A percentile compares a stretch with the other conserved stretches of the same genome.
Evolutionary conservation across 1,140 invertebrate species (phyloP).

Genomic region (Drosophila seguyi): DNA sequence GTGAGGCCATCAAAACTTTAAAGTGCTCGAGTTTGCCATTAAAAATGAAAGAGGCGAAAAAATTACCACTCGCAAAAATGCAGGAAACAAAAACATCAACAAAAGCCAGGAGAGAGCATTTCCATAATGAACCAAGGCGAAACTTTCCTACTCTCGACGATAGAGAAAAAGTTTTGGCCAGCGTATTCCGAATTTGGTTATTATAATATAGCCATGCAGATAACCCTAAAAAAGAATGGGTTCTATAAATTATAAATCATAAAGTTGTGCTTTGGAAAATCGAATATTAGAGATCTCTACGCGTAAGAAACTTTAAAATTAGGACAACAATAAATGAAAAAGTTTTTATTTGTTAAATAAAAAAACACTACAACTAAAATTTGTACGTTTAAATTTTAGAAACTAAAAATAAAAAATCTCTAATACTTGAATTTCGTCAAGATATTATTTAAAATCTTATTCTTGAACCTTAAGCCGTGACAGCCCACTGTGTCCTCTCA

Average conservation of each 20-base stretch:
- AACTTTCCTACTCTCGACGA: constrained; percentile 31
- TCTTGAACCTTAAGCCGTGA: background rate
- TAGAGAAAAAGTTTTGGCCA: constrained; percentile 17
- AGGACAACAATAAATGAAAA: too few species aligned
- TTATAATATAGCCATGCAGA: constrained; percentile 8
- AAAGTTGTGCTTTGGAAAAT: background rate
- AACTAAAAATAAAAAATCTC: background rate
- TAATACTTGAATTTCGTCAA: too few species aligned
- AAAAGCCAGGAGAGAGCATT: constrained; percentile 23
- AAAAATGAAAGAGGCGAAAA: constrained; percentile 40
- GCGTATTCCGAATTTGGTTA: constrained; percentile 9
- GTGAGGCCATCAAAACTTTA: constrained; percentile 69
- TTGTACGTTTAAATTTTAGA: too few species aligned
- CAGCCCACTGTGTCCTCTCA: background rate
- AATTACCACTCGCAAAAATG: constrained; percentile 29
- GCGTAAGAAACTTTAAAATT: too few species aligned
- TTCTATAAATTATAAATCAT: background rate
- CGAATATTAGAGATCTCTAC: background rate
- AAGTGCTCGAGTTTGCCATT: constrained; percentile 60
- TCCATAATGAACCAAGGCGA: constrained; percentile 36
- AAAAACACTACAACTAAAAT: background rate
- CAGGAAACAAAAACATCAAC: constrained; percentile 40
- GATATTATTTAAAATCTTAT: background rate
- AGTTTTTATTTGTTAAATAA: too few species aligned
- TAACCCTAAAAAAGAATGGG: background rate